Evolutionary conservation across 30 jellyfish, hydroid and myxozoan genomes (phyloP).

Genomic region (Turritopsis dohrnii): DNA sequence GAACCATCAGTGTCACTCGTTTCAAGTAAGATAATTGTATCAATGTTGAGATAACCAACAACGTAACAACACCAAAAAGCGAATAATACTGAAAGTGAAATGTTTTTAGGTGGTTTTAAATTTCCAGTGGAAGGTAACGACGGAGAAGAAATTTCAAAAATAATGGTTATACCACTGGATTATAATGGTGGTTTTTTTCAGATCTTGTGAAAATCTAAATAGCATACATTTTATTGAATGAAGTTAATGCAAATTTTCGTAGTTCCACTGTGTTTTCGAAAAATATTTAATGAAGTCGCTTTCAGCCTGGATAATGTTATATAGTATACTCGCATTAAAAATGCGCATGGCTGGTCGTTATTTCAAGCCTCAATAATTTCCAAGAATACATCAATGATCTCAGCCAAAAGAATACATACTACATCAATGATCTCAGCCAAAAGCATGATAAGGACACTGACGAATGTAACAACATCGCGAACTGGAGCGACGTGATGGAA

Average conservation of each 20-base stretch:
- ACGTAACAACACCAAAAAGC: constrained; percentile 52
- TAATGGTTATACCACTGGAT: neutral
- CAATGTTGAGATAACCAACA: constrained; percentile 68
- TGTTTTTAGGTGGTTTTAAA: no score
- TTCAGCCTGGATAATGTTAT: no score
- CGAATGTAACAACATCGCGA: constrained; percentile 50
- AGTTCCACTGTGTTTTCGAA: no score
- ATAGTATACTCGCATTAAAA: no score
- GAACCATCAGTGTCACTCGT: constrained; percentile 42
- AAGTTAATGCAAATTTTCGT: no score
- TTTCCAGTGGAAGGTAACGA: no score
- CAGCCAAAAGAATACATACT: constrained; percentile 63
- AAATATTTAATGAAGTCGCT: no score
- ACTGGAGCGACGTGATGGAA: constrained; percentile 52
- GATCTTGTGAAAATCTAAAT: neutral
- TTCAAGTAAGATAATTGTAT: constrained; percentile 55
- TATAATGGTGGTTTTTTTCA: neutral
- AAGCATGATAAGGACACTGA: constrained; percentile 43
- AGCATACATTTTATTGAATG: neutral
- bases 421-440: constrained; percentile 60
- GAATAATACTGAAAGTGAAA: constrained; percentile 51
- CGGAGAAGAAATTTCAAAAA: no score
- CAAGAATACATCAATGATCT: constrained; percentile 49
- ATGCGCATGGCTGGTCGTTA: neutral
- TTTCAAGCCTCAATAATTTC: neutral